These are phyloP conservation scores for Penaeus monodon DNA, from an alignment of 2,888 invertebrate genomes.

Conservation along the genomic window DNA sequence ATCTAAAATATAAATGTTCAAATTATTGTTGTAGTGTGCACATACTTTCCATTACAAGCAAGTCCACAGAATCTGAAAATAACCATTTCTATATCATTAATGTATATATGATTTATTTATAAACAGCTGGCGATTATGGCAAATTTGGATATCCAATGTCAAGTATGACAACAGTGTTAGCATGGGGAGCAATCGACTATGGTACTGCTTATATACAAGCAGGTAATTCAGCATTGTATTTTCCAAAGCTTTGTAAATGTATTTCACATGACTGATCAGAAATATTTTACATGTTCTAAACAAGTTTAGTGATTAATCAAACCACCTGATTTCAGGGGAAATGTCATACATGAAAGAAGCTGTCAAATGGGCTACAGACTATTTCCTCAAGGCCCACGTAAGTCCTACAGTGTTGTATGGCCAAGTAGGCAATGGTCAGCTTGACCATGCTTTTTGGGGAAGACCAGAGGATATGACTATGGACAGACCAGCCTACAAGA, in stretches of 20 bases:
- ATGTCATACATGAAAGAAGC: background rate
- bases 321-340: background rate
- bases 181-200: slow-evolving; percentile 46
- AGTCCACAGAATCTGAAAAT: too few relatives aligned
- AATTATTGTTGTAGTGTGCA: too few relatives aligned
- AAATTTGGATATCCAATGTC: slow-evolving; percentile 61
- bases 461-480: slow-evolving; percentile 65
- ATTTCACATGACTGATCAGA: too few relatives aligned
- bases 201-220: slow-evolving; percentile 64
- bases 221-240: slow-evolving; percentile 45
- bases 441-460: slow-evolving; percentile 75
- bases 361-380: slow-evolving; percentile 47
- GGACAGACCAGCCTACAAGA: slow-evolving; percentile 32
- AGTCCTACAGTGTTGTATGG: slow-evolving; percentile 9
- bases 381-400: slow-evolving; percentile 45
- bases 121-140: slow-evolving; percentile 47
- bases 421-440: slow-evolving; percentile 73
- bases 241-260: too few relatives aligned
- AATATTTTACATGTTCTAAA: too few relatives aligned
- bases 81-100: too few relatives aligned
- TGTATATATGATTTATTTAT: too few relatives aligned
- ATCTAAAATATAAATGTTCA: too few relatives aligned
- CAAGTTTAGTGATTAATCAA: too few relatives aligned
- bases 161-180: slow-evolving; percentile 30
- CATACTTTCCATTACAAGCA: too few relatives aligned